phyloP scores from a whole-genome alignment of 2,797 vertebrate species.

The Saxicola maurus region DNA sequence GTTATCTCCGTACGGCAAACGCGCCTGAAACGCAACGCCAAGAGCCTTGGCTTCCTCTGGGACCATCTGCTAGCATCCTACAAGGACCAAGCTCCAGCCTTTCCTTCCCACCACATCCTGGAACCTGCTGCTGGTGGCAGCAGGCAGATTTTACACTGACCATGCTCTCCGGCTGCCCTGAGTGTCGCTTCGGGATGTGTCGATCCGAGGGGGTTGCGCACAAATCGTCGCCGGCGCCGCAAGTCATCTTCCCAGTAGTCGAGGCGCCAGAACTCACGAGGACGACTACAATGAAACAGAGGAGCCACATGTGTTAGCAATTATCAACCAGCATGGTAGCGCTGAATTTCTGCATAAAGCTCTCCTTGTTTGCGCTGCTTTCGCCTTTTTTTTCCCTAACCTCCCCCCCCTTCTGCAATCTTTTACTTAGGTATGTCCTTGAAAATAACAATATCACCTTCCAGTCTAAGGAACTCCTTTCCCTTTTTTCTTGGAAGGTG shows the following conservation, averaged over 20 bases:
- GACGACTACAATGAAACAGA: slow-evolving; percentile 92
- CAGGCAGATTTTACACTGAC: slow-evolving; percentile 80
- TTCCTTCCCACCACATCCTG: slow-evolving; percentile 72
- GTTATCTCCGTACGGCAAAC: background rate
- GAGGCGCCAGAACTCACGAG: slow-evolving; percentile 98
- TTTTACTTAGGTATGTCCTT: slow-evolving; percentile 80
- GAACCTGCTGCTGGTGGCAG: slow-evolving; percentile 73
- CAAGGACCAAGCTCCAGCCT: slow-evolving; percentile 65
- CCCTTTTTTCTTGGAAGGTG: slow-evolving; percentile 80
- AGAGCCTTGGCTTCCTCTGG: slow-evolving; percentile 46
- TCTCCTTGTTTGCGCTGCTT: slow-evolving; percentile 85
- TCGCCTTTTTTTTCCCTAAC: slow-evolving; percentile 39
- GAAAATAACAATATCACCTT: slow-evolving; percentile 85
- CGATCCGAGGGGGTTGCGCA: slow-evolving; percentile 95
- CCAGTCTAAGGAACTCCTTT: slow-evolving; percentile 76
- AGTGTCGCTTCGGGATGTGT: slow-evolving; percentile 95
- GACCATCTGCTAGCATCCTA: slow-evolving; percentile 54
- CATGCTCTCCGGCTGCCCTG: slow-evolving; percentile 88
- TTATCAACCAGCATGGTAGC: slow-evolving; percentile 93
- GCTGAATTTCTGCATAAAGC: slow-evolving; percentile 86
- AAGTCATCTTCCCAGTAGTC: slow-evolving; percentile 99
- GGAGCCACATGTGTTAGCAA: slow-evolving; percentile 97
- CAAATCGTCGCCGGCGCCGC: slow-evolving; percentile 96
- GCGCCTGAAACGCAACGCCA: background rate
- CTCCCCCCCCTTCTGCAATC: slow-evolving; percentile 71